Conservation (phyloP, 2,113 vertebrate genomes). For the Cyprinodon brontotheroides region DNA sequence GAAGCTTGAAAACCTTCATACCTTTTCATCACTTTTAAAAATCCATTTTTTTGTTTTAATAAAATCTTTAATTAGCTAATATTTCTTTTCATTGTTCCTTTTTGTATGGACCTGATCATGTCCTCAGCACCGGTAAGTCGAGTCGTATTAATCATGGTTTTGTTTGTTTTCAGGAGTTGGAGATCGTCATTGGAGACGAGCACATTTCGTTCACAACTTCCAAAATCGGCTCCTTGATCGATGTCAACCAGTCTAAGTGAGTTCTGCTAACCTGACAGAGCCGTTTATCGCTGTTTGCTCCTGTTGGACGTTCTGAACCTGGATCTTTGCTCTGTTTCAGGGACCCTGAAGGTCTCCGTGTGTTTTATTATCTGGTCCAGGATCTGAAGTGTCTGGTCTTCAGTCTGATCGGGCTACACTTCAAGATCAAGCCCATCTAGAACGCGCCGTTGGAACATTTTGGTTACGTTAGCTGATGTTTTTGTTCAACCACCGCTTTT, state of each 20-base stretch:
- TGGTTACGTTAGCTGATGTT: slow-evolving; percentile 62
- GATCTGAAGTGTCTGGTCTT: slow-evolving; percentile 99
- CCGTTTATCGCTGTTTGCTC: not conserved
- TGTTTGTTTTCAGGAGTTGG: slow-evolving; percentile 85
- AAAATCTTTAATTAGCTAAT: no score
- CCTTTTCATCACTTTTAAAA: no score
- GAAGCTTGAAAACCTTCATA: no score
- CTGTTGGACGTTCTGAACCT: not conserved
- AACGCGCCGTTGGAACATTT: slow-evolving; percentile 26
- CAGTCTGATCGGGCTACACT: slow-evolving; percentile 98
- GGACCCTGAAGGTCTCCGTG: slow-evolving; percentile 96
- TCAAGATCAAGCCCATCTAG: slow-evolving; percentile 99
- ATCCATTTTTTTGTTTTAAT: no score
- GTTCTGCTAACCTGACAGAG: slow-evolving; percentile 56
- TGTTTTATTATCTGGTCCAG: slow-evolving; percentile 99
- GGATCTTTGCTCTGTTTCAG: slow-evolving; percentile 67
- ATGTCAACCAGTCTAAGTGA: slow-evolving; percentile 98
- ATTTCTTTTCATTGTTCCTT: no score
- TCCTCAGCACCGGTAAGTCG: not conserved
- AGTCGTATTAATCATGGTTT: not conserved
- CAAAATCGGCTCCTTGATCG: slow-evolving; percentile 98
- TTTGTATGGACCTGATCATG: no score
- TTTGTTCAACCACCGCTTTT: slow-evolving; percentile 67
- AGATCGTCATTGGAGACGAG: slow-evolving; percentile 98
- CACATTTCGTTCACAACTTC: slow-evolving; percentile 99